phyloP scores from a whole-genome alignment of 2,797 vertebrate species.

The Dermochelys coriacea region DNA sequence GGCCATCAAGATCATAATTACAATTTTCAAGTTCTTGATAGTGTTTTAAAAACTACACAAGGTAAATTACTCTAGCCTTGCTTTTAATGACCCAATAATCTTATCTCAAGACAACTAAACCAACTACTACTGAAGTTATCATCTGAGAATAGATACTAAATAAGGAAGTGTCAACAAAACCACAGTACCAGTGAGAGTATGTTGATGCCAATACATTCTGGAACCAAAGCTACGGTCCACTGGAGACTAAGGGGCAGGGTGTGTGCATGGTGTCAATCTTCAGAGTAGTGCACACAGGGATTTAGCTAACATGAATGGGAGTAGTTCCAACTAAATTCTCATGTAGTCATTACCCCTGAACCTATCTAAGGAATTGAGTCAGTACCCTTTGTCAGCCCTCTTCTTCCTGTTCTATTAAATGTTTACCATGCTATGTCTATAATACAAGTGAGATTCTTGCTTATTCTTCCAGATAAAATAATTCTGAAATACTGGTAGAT shows the following conservation, averaged over 20 bases:
- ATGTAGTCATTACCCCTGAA: conserved; percentile 53
- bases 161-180: background rate
- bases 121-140: background rate
- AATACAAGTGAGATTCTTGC: conserved; percentile 44
- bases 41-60: background rate
- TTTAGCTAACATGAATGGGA: conserved; percentile 51
- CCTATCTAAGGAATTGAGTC: conserved; percentile 65
- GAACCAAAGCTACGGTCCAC: background rate
- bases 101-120: background rate
- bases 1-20: background rate
- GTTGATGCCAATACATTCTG: background rate
- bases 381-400: conserved; percentile 22
- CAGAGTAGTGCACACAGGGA: conserved; percentile 10
- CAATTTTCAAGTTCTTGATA: background rate
- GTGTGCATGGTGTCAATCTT: background rate
- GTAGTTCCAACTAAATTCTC: conserved; percentile 46
- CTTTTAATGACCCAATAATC: background rate
- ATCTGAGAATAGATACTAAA: background rate
- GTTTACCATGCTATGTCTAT: background rate
- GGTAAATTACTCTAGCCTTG: background rate
- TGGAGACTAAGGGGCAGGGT: background rate
- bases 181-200: background rate
- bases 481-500: conserved; percentile 31
- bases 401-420: conserved; percentile 54
- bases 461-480: conserved; percentile 55